Evolutionary conservation across 2,113 vertebrate genomes (phyloP), one percentile per base, ranked within the genome.

Genomic region (Halcyon senegalensis): DNA sequence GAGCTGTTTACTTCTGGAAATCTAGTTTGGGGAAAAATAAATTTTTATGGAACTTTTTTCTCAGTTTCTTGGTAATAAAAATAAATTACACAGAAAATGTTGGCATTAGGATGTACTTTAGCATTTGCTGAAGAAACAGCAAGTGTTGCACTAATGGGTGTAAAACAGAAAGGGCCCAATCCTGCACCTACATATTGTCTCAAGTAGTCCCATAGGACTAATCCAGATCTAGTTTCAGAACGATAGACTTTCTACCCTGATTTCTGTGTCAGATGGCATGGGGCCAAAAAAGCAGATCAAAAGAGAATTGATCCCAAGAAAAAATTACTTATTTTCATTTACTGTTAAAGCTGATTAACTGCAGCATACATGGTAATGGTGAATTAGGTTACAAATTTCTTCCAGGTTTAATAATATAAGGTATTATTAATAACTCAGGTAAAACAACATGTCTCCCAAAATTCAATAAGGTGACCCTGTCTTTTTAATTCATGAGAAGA

Each of bases 401-500:
- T 74, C 37, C 33, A 90, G 13, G 53, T 50, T 93, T 87, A 92
- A 73, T 90, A 90, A 83, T 70, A 56, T 11, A 21, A 83, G 8
- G 5, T 17, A 2, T 72, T 95, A 85, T 92, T 91, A 92, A 91
- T 89, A 95, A 92, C 43, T 62, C 5, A 30, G 20, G 50, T 87
- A 48, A 90, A 75, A 82, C 41, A 86, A n/a, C 7, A 59, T 14
- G 19, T 83, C 73, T 94, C 41, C 14, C 53, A 76, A 60, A 87
- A 77, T 75, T 87, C 62, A 91, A 0, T 78, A 84, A 84, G 30
- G 5, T 18, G 51, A 69, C 56, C 9, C 37, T 95, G 81, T 37
- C 51, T 90, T 96, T 95, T 79, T 89, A 90, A 92, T 89, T 94
- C 44, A 90, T 80, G 39, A 81, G 27, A 76, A 89, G 39, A 73